Evolutionary conservation across 2,888 invertebrate species (phyloP).

Genomic region (Carpatolechia fugitivella): DNA sequence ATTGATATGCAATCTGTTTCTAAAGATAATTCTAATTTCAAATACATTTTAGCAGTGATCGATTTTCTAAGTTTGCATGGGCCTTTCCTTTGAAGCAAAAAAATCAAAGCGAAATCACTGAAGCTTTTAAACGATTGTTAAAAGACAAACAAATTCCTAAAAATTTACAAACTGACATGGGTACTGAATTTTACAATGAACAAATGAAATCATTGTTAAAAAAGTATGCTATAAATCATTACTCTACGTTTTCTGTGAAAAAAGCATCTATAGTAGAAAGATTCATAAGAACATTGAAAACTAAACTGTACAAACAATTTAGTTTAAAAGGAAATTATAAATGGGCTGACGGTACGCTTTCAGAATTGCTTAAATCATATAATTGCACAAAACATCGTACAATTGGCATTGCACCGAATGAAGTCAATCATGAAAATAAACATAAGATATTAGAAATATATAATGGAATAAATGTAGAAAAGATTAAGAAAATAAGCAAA

Average conservation of each 20-base stretch:
- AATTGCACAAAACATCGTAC: conserved; percentile 20
- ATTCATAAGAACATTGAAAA: conserved; percentile 7
- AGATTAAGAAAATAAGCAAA: neutral
- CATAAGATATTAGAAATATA: no score
- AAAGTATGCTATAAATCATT: conserved; percentile 29
- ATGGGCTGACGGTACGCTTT: neutral
- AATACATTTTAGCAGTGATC: conserved; percentile 19
- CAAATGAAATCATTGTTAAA: conserved; percentile 31
- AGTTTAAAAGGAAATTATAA: neutral
- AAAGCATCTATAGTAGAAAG: conserved; percentile 24
- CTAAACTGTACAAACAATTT: neutral
- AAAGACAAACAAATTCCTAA: conserved; percentile 6
- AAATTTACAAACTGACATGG: conserved; percentile 27
- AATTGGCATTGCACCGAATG: no score
- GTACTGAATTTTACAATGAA: conserved; percentile 30
- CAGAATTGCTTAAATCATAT: conserved; percentile 20
- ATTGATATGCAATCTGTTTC: conserved; percentile 30
- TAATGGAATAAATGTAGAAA: no score
- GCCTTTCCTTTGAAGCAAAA: conserved; percentile 17
- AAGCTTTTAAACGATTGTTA: conserved; percentile 6
- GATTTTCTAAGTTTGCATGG: conserved; percentile 24
- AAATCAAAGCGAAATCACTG: conserved; percentile 15
- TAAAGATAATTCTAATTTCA: conserved; percentile 18
- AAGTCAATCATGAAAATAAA: no score
- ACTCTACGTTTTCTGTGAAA: conserved; percentile 18